Percentiles rank a stretch among this genome's conserved stretches.
Conservation (phyloP, 2,888 invertebrate species). For the Drosophila hamatofila region DNA sequence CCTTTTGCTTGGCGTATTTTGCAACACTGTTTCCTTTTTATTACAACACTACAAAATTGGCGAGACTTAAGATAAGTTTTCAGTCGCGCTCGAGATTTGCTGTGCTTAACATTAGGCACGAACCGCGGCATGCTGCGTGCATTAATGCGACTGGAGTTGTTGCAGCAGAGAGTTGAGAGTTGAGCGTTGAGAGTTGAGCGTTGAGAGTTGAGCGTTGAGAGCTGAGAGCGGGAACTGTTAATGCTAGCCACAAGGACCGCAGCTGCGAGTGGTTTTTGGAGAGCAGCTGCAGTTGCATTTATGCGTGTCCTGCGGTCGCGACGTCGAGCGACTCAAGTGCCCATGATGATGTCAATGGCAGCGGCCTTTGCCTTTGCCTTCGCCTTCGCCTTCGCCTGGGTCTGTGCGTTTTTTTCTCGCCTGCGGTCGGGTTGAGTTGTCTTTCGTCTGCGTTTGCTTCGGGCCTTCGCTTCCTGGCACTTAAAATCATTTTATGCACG, state of each 20-base stretch:
- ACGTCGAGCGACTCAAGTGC: conserved; percentile 41
- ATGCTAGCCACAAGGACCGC: conserved; percentile 24
- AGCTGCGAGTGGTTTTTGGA: conserved; percentile 37
- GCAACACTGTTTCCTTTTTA: not conserved
- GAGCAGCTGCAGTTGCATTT: conserved; percentile 45
- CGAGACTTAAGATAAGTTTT: conserved; percentile 9
- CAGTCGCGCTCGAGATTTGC: not conserved
- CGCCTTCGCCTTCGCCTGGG: not conserved
- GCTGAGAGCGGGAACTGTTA: conserved; percentile 10
- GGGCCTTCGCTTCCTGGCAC: conserved; percentile 45
- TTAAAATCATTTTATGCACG: conserved; percentile 64
- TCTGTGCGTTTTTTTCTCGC: conserved; percentile 1
- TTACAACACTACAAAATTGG: not conserved
- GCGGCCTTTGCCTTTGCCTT: conserved; percentile 20
- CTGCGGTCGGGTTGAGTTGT: conserved; percentile 27
- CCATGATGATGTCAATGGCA: conserved; percentile 5
- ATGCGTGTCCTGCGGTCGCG: conserved; percentile 54
- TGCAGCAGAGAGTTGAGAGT: not conserved
- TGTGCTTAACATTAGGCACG: conserved; percentile 34
- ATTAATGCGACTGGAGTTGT: conserved; percentile 22
- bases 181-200: not conserved
- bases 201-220: not conserved
- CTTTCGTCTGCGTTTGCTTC: conserved; percentile 9
- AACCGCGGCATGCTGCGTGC: conserved; percentile 20
- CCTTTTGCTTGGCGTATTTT: not conserved